Conservation (phyloP, 1,140 invertebrate genomes). For the Drosophila ercepeae region DNA sequence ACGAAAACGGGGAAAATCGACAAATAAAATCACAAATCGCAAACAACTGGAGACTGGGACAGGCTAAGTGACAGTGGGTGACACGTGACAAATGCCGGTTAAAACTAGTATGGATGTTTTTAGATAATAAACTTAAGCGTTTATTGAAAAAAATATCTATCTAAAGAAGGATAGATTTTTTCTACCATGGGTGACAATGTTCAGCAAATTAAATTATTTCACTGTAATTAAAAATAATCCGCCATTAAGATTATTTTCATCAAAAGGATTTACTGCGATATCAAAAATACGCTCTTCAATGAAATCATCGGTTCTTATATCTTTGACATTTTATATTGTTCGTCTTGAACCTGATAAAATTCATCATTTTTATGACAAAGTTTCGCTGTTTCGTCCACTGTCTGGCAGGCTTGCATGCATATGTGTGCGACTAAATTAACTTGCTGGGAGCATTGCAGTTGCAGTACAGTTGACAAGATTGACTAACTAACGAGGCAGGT, state of each 20-base stretch:
- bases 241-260: too few species aligned
- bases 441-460: constrained; percentile 42
- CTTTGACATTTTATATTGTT: not conserved
- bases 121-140: too few species aligned
- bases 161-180: too few species aligned
- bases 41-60: constrained; percentile 35
- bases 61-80: constrained; percentile 33
- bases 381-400: constrained; percentile 1
- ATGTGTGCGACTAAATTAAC: constrained; percentile 45
- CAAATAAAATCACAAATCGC: constrained; percentile 59
- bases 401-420: not conserved
- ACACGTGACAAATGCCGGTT: not conserved
- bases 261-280: too few species aligned
- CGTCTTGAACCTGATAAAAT: too few species aligned
- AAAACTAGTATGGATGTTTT: too few species aligned
- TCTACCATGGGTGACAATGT: too few species aligned
- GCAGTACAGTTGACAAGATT: constrained; percentile 79
- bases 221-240: too few species aligned
- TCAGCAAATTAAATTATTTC: too few species aligned
- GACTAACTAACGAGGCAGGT: constrained; percentile 68
- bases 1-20: constrained; percentile 41
- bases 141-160: too few species aligned
- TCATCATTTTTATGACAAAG: not conserved
- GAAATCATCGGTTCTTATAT: not conserved
- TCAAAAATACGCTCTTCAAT: too few species aligned